Evolutionary conservation across 1,140 invertebrate genomes (phyloP), one percentile per base, ranked within the genome.

Genomic region (Lordiphosa mommai): DNA sequence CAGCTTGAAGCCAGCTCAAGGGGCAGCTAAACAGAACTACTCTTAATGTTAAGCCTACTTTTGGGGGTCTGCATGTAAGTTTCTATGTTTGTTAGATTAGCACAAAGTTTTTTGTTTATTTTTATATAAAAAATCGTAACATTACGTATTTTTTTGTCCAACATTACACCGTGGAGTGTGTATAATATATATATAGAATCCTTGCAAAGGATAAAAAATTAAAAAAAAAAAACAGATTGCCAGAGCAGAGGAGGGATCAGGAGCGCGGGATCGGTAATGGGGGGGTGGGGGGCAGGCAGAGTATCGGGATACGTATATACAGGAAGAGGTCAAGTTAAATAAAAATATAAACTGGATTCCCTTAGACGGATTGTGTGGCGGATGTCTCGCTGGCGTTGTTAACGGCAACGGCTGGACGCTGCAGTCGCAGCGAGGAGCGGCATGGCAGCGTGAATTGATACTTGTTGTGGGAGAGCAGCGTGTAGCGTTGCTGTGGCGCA

Each of bases 381-480:
- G 52, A 36, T 14, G 38, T 29, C 34, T 51, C 59, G 12, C 32
- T 38, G 59, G 59, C 43, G 23, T 27, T 27, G 23, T 27, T 12
- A 17, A 32, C 30, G 29, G 44, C 30, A 14, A 53, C 71, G 8
- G 48, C 60, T 33, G 72, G 56, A 20, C 72, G 53, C 32, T 76
- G 77, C 3, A 85, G 59, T 36, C 87, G 87, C 56, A 88, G 71
- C 44, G 87, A 88, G 38, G 88, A 89, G 66, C 88, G 84, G 52
- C 88, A 89, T 86, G 88, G 88, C 79, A 89, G 84, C 84, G 72
- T 76, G 70, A 89, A 86, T 72, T 88, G 72, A 47, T 88, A 88
- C 68, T 89, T 89, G 50, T 72, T 82, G 57, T 88, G 69, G 37
- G 70, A 80, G 34, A 86, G 64, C 46, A 89, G 43, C 43, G 80